Base-by-base conservation (phyloP, 2,888 invertebrate species). In the Smittia aterrima region DNA sequence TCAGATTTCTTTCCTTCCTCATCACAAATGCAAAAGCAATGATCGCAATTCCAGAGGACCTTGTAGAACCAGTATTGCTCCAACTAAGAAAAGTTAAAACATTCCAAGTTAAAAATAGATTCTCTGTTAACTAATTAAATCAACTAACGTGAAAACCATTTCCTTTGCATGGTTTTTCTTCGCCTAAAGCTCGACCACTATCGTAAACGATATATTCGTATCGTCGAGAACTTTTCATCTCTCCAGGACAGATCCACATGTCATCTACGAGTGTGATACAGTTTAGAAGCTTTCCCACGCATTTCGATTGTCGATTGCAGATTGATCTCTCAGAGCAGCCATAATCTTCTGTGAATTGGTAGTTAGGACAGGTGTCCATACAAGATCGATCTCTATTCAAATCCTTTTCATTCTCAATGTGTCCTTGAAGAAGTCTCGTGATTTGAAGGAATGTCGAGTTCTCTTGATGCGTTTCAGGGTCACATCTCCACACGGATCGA, bases 141-240 rank as follows among this genome's bases (percentile, higher is more conserved):
- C 9, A 16, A 40, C 20, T 47, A 2, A 47, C 47, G 1, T 58
- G 16, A 11, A 58, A 58, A 2, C 58, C 85, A 84, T 84, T 87
- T 71, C 84, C 84, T 9, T 79, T 77, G 80, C 91, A 91, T 13
- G 79, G 79, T 53, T 84, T 84, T 68, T 84, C 85, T 18, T 86
- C 82, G 0, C 93, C 94, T 7, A 90, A 83, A 0, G 85, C 82
- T 72, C 87, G 82, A 4, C 93, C 92, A 80, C 90, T 92, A 80
- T 94, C 92, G 79, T 93, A 95, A 80, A 92, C 88, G 75, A 95
- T 88, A 82, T 89, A 94, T 75, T 93, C 92, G 82, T 94, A 95
- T 18, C 94, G 86, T 3, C 93, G 84, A 6, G 82, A 84, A 76
- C 84, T 86, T 74, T 77, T 78, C 18, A 18, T 22, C 79, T 91